A percentile compares a stretch with the other conserved stretches of the same genome.
Conservation (phyloP, 2,113 vertebrate species). For the Nothoprocta perdicaria region DNA sequence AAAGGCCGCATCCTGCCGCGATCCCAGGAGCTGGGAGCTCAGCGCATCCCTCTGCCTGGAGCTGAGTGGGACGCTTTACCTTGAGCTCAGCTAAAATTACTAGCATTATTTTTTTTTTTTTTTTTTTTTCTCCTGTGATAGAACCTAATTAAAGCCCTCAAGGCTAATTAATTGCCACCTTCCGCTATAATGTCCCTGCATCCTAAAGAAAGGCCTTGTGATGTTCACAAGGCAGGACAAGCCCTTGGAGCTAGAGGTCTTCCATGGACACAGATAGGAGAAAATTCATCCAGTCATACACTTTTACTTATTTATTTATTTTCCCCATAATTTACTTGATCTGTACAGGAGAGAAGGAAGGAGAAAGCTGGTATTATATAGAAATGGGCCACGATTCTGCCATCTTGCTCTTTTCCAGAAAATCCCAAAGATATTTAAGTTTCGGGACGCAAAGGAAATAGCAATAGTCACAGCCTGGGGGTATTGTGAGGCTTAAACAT, state of each 20-base stretch:
- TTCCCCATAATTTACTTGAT: not conserved
- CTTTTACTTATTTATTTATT: not conserved
- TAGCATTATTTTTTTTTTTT: not conserved
- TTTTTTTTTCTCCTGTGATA: too few relatives aligned
- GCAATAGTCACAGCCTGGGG: rapidly evolving
- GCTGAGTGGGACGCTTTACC: not conserved
- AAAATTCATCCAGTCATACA: not conserved
- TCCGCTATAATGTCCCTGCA: rapidly evolving
- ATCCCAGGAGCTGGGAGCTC: not conserved
- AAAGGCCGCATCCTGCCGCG: not conserved
- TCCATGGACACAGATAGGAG: not conserved
- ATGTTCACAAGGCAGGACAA: too few relatives aligned
- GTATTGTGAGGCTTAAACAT: too few relatives aligned
- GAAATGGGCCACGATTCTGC: not conserved
- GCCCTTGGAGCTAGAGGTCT: not conserved
- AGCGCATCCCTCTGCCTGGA: not conserved
- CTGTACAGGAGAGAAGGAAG: not conserved
- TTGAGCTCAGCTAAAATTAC: not conserved
- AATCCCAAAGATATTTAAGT: not conserved
- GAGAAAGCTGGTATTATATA: not conserved
- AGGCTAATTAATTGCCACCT: rapidly evolving
- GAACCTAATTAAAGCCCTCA: too few relatives aligned
- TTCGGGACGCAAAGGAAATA: not conserved
- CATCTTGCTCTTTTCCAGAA: not conserved
- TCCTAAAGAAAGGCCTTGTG: not conserved